Conservation (phyloP, 2,888 invertebrate genomes). For the Drosophila ustulata region DNA sequence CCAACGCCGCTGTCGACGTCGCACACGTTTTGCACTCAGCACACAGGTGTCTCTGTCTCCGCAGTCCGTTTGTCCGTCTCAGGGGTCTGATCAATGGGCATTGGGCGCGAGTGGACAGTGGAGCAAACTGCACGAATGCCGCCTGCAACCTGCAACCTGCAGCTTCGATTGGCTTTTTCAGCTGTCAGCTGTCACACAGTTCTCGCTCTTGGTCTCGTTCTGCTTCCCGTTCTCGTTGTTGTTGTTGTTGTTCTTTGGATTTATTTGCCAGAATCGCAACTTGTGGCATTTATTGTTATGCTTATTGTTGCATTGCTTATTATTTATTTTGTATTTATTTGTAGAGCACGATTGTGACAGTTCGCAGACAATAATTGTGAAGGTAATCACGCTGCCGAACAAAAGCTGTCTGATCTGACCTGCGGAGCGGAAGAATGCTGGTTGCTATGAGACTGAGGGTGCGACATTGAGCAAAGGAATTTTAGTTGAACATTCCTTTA, state of each 20-base stretch:
- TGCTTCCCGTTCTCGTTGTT: not conserved
- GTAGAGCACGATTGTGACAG: conserved; percentile 52
- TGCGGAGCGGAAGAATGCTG: not conserved
- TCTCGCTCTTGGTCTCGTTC: not conserved
- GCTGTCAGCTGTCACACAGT: conserved; percentile 64
- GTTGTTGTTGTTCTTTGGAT: conserved; percentile 32
- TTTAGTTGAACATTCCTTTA: too few relatives aligned
- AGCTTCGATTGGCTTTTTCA: conserved; percentile 61
- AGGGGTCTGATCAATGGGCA: conserved; percentile 52
- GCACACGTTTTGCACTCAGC: conserved; percentile 69
- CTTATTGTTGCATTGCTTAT: conserved; percentile 67
- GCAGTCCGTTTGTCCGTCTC: not conserved
- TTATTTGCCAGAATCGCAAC: conserved; percentile 60
- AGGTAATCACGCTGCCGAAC: conserved; percentile 21
- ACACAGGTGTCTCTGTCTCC: conserved; percentile 58
- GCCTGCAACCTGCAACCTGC: conserved; percentile 25
- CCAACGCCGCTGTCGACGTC: conserved; percentile 57
- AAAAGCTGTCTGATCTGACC: conserved; percentile 27
- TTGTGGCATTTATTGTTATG: conserved; percentile 69
- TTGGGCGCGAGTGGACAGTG: conserved; percentile 13
- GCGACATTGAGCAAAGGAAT: not conserved
- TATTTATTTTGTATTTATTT: conserved; percentile 52
- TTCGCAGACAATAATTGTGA: conserved; percentile 23
- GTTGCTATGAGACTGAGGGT: conserved; percentile 9
- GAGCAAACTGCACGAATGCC: conserved; percentile 7